Conservation (phyloP, 2,113 vertebrate species). For the Leptobrachium ailaonicum region DNA sequence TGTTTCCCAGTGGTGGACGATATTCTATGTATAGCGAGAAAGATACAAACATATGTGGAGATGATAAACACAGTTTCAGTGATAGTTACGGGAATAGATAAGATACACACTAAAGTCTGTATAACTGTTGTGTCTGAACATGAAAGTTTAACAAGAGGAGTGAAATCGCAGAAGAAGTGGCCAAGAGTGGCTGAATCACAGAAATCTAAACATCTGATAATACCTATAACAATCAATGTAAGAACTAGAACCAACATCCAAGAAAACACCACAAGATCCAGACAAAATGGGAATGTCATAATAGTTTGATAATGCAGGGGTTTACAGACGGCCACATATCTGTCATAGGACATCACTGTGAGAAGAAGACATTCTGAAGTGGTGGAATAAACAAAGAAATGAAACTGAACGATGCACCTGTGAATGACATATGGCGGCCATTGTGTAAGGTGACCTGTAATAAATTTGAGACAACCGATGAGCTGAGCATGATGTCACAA, state of each 20-base stretch:
- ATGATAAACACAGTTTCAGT: neutral
- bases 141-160: neutral
- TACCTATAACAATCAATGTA: neutral
- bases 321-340: slow-evolving; percentile 53
- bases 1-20: neutral
- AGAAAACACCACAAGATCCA: slow-evolving; percentile 13
- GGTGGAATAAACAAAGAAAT: neutral
- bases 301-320: slow-evolving; percentile 48
- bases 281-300: slow-evolving; percentile 34
- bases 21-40: neutral
- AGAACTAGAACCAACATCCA: slow-evolving; percentile 34
- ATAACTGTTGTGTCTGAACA: neutral
- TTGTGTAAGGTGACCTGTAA: neutral
- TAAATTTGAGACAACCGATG: neutral
- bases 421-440: neutral
- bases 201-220: neutral
- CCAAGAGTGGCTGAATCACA: neutral
- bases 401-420: slow-evolving; percentile 8
- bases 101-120: neutral
- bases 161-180: slow-evolving; percentile 18
- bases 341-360: slow-evolving; percentile 50
- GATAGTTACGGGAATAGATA: neutral
- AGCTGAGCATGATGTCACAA: neutral
- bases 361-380: slow-evolving; percentile 13
- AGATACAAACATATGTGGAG: neutral